Base-by-base conservation (phyloP, 2,113 vertebrate species). In the Centropus unirufus region DNA sequence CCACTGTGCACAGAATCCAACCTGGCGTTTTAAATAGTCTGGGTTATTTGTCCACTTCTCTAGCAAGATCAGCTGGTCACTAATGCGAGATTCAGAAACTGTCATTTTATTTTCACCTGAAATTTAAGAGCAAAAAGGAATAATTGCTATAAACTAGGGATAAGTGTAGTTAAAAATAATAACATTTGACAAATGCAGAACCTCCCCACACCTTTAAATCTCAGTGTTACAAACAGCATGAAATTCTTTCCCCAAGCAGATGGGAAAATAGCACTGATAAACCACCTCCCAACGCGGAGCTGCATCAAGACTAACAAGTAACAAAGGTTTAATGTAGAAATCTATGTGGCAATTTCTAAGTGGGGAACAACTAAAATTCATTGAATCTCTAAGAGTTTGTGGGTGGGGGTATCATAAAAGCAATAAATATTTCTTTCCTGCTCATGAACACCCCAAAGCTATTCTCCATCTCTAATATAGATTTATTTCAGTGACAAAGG, bases 1-100 rank as follows among this genome's bases (percentile, higher is more conserved):
- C 99, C 99, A 99, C 97, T 99, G 99, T 46, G 99, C 99, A 89
- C 99, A 99, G 98, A 99, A 99, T 82, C 99, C 99, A 46, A 99
- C 99, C 97, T 99, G 99, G 76, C 99, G 99, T 95, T 99, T 99
- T 90, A 99, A 97, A 93, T 99, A 99, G 98, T 99, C 99, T 3
- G 98, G 92, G 57, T 99, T 98, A 96, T 99, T 98, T 40, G 99
- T 98, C 99, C 99, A 99, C 39, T 98, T 98, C 97, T 99, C 99
- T 78, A 99, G 97, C 36, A 99, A 97, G 86, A 98, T 94, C 21
- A 99, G 98, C 27, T 99, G 98, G 83, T 99, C 97, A 2, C 99
- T 99, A 95, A 99, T 99, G 91, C 98, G 98, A 2, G 99, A 99
- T 74, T 99, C 97, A 5, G 98, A 99, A 95, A 99, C 99, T 1